A percentile compares a stretch with the other conserved stretches of the same genome.
phyloP scores from a whole-genome alignment of 92 coral and sea anemone species.

The Porites divaricata region DNA sequence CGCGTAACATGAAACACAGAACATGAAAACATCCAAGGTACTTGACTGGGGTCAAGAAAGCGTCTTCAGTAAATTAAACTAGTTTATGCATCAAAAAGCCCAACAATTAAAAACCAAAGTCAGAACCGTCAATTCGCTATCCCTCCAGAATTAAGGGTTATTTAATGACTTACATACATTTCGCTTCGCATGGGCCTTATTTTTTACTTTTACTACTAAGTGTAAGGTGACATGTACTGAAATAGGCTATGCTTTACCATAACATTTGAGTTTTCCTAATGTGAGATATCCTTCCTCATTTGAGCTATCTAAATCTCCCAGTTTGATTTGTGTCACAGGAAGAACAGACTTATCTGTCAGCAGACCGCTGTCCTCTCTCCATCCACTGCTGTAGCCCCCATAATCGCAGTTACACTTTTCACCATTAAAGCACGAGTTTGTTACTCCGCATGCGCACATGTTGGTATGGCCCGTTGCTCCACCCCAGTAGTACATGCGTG shows the following conservation, averaged over 20 bases:
- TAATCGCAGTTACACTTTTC: conserved; percentile 60
- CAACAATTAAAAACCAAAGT: too few relatives aligned
- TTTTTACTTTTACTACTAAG: too few relatives aligned
- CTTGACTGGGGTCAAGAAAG: too few relatives aligned
- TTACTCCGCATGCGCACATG: conserved; percentile 82
- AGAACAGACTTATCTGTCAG: conserved; percentile 69
- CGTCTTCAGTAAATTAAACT: too few relatives aligned
- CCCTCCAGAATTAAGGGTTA: too few relatives aligned
- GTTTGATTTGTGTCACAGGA: conserved; percentile 70
- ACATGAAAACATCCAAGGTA: too few relatives aligned
- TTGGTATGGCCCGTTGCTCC: conserved; percentile 65
- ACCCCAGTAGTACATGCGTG: conserved; percentile 74
- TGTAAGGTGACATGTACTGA: too few relatives aligned
- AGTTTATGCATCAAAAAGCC: too few relatives aligned
- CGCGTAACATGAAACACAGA: too few relatives aligned
- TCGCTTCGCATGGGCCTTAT: too few relatives aligned
- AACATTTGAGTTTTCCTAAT: conserved; percentile 77
- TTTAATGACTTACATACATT: too few relatives aligned
- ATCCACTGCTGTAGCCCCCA: conserved; percentile 22
- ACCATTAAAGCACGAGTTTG: conserved; percentile 62
- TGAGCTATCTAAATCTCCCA: conserved; percentile 59
- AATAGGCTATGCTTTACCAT: conserved; percentile 34
- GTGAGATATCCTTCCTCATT: conserved; percentile 66
- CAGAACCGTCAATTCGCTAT: too few relatives aligned
- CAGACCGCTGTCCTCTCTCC: conserved; percentile 74